These are phyloP conservation scores for Podiceps cristatus DNA, from an alignment of 2,113 vertebrate species.

Conservation along the genomic window DNA sequence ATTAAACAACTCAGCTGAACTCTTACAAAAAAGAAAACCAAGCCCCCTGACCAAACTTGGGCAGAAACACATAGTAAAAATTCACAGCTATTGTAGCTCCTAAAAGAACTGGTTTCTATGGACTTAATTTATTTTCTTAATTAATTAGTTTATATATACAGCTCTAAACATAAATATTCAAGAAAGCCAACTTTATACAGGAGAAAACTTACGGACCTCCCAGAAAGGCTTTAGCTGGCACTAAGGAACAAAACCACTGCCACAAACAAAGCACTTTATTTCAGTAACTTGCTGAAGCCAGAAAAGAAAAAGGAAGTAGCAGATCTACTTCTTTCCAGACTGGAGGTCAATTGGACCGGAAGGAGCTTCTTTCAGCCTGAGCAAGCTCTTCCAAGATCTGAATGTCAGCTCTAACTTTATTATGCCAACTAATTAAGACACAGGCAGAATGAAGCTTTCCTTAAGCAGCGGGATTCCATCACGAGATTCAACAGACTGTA, in stretches of 20 bases:
- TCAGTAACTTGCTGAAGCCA: not conserved
- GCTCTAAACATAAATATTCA: not conserved
- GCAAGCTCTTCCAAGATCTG: not conserved
- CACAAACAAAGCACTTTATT: not conserved
- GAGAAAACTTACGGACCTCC: not conserved
- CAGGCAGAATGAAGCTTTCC: not conserved
- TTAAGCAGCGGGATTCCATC: not conserved
- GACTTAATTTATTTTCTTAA: not conserved
- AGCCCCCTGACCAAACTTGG: not conserved
- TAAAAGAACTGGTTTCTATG: not conserved
- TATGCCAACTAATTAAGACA: slow-evolving; percentile 46
- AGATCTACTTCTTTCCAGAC: slow-evolving; percentile 18
- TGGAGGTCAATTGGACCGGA: slow-evolving; percentile 17
- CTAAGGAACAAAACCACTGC: not conserved
- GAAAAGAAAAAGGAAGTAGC: not conserved
- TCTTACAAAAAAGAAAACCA: not conserved
- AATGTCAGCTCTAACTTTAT: slow-evolving; percentile 1
- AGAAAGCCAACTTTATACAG: not conserved
- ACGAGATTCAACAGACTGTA: not conserved
- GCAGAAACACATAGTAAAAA: not conserved
- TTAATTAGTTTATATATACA: not conserved
- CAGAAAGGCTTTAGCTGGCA: not conserved
- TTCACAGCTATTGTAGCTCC: not conserved
- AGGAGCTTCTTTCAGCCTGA: slow-evolving; percentile 26
- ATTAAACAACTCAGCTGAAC: not conserved